These are phyloP conservation scores for Anarrhichthys ocellatus DNA, from an alignment of 2,113 vertebrate genomes.

Conservation along the genomic window DNA sequence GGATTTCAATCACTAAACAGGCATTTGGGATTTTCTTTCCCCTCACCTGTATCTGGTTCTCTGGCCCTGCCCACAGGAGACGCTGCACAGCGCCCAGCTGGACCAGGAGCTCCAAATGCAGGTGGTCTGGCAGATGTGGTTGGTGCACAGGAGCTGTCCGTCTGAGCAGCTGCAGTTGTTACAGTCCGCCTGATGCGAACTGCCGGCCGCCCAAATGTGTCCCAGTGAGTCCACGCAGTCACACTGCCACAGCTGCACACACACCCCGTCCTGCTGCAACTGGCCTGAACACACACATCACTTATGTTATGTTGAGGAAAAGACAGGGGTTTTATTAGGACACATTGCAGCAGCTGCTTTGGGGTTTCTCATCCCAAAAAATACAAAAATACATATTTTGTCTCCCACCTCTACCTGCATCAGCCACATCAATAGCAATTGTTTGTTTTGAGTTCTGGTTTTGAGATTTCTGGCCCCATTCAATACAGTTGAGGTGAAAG, in stretches of 20 bases:
- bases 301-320: background rate
- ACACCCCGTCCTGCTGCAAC: conserved; percentile 86
- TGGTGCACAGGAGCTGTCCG: conserved; percentile 84
- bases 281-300: conserved; percentile 69
- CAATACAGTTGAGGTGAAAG: background rate
- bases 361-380: too few species aligned
- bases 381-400: background rate
- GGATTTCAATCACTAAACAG: background rate
- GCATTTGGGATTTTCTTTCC: background rate
- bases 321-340: background rate
- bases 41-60: conserved; percentile 87
- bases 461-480: background rate
- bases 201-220: conserved; percentile 87
- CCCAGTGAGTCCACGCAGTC: conserved; percentile 87
- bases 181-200: conserved; percentile 83
- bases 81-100: conserved; percentile 88
- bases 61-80: conserved; percentile 83
- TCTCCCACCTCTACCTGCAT: background rate
- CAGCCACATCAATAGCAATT: background rate
- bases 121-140: conserved; percentile 75
- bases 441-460: background rate
- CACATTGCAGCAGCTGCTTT: background rate
- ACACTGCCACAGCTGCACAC: conserved; percentile 86
- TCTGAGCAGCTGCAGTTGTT: conserved; percentile 88
- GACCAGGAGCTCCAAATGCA: conserved; percentile 92